Evolutionary conservation across 2,888 invertebrate genomes (phyloP), one percentile per base, ranked within the genome.

Genomic region (Drosophila formosana): DNA sequence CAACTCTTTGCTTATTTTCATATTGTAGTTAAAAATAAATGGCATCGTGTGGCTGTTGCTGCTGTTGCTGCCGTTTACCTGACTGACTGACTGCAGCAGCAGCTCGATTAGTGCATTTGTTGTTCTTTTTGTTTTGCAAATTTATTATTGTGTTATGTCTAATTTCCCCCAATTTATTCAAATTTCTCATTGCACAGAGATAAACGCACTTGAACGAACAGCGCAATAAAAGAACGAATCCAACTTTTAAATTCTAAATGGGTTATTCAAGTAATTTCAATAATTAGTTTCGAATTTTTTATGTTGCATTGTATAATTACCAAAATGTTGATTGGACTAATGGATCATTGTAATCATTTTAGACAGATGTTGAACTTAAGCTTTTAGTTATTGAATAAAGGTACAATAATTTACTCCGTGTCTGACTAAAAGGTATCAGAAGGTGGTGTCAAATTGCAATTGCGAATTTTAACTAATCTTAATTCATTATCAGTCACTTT

Each of bases 131-230:
- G 43, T 32, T 56, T 53, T 34, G 45, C 46, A 52, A 73, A 81
- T 82, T 74, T 75, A 72, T 73, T 76, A 76, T 80, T 81, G 61
- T 81, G 78, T 63, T 89, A 72, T 87, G 82, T 87, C 65, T 72
- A 84, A 77, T 84, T 79, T 77, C 47, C 53, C 47, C 70, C 72
- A 72, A 73, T 70, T 75, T 75, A 81, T 87, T 74, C 62, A 67
- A 75, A 74, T 74, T 72, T 72, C 57, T n/a, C 66, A 49, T 47
- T 74, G 79, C 63, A 62, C 56, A 50, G 47, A 39, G 64, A 68
- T 49, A 79, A 79, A 78, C 52, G 68, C 66, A 83, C 70, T 80
- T 66, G 67, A 72, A 49, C 51, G 43, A 65, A 28, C 18, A 72
- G 26, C 30, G 61, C 69, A 69, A 66, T 55, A 67, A 61, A 45